phyloP scores from a whole-genome alignment of 2,113 vertebrate genomes.

The Heliornis fulica region DNA sequence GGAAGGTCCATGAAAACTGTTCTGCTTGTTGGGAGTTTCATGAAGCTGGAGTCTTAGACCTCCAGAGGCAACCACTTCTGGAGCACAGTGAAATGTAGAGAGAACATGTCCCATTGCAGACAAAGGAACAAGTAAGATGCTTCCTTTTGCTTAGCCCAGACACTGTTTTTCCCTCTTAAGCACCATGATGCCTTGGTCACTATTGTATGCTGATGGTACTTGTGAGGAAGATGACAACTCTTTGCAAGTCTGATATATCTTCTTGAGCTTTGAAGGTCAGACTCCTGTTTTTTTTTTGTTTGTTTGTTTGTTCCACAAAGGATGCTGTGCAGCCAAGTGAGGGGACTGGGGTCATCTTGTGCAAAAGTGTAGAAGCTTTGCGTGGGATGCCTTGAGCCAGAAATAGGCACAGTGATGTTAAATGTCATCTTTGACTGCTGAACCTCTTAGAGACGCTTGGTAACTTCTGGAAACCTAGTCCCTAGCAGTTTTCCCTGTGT shows the following conservation, averaged over 20 bases:
- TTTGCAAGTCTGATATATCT: background rate
- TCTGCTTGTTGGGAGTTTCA: background rate
- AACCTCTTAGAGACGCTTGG: background rate
- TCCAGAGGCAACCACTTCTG: background rate
- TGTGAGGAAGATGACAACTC: background rate
- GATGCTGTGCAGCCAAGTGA: rapidly evolving
- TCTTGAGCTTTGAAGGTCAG: background rate
- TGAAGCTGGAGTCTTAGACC: background rate
- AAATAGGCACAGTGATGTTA: background rate
- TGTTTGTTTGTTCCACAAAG: background rate
- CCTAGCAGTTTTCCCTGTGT: rapidly evolving
- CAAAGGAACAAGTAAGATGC: background rate
- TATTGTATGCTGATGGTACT: background rate
- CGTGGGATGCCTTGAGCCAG: background rate
- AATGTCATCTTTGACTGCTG: background rate
- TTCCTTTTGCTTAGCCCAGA: background rate
- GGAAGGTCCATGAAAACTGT: background rate
- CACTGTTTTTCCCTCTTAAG: background rate
- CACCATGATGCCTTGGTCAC: background rate
- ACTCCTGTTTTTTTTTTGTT: background rate
- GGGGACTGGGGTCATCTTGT: background rate
- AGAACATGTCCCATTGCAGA: background rate
- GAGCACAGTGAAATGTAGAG: background rate
- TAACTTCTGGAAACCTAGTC: background rate
- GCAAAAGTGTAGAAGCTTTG: background rate